Conservation (phyloP, 2,113 vertebrate genomes). For the Thunnus maccoyii region DNA sequence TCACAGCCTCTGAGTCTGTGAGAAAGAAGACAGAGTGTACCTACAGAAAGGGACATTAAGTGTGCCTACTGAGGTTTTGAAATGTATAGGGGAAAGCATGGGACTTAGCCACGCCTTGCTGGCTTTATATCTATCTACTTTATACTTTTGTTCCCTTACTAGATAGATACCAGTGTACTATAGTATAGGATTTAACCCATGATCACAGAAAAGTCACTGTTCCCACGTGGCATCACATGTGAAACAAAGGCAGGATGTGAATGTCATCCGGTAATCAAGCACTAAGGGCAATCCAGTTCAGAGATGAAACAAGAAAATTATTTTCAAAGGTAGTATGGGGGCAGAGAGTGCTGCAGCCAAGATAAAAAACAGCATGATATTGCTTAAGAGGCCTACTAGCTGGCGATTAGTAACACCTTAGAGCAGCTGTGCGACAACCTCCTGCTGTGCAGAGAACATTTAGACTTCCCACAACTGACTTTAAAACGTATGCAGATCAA, state of each 20-base stretch:
- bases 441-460: conserved; percentile 42
- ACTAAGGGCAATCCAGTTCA: conserved; percentile 2
- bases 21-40: conserved; percentile 14
- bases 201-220: neutral
- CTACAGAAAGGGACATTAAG: conserved; percentile 21
- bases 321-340: conserved; percentile 5
- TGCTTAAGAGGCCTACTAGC: conserved; percentile 19
- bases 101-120: conserved; percentile 5
- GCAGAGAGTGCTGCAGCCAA: neutral
- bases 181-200: neutral
- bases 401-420: conserved; percentile 26
- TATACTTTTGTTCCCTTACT: neutral
- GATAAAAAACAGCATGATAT: conserved; percentile 31
- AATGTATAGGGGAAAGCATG: conserved; percentile 1
- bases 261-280: neutral
- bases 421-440: conserved; percentile 33
- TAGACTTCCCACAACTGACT: conserved; percentile 15
- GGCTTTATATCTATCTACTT: conserved; percentile 6
- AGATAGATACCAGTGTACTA: neutral
- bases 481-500: conserved; percentile 38
- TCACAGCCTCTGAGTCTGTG: conserved; percentile 36
- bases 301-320: conserved; percentile 27
- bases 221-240: neutral
- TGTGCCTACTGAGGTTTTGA: conserved; percentile 5
- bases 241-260: conserved; percentile 15